A percentile compares a stretch with the other conserved stretches of the same genome.
These are phyloP conservation scores for Borostomias antarcticus DNA, from an alignment of 2,797 vertebrate species.

Conservation along the genomic window DNA sequence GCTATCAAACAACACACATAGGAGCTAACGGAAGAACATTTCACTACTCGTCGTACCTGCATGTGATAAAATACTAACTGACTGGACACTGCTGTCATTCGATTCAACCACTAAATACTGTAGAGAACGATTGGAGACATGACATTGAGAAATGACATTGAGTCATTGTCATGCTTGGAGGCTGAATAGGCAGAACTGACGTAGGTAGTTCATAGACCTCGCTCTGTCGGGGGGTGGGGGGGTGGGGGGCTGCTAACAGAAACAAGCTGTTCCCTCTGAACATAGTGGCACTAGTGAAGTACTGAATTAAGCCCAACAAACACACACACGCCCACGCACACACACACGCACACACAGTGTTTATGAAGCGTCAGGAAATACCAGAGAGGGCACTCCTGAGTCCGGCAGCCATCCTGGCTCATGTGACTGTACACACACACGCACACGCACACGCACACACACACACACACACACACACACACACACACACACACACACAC, in stretches of 20 bases:
- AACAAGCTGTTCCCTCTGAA: conserved; percentile 8
- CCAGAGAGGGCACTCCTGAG: conserved; percentile 71
- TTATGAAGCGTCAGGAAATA: conserved; percentile 78
- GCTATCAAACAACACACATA: background rate
- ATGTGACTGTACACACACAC: conserved; percentile 46
- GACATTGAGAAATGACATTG: background rate
- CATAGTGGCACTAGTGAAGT: background rate
- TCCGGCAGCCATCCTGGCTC: conserved; percentile 64
- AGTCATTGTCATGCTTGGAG: background rate
- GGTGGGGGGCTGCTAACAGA: background rate
- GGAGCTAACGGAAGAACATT: too few relatives aligned
- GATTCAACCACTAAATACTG: background rate
- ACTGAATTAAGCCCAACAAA: background rate
- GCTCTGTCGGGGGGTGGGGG: conserved; percentile 11
- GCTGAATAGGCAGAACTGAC: background rate
- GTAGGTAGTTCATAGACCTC: background rate
- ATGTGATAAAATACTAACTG: too few relatives aligned
- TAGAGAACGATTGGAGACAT: background rate
- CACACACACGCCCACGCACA: conserved; percentile 50
- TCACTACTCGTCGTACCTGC: too few relatives aligned
- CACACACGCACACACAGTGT: conserved; percentile 51
- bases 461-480: conserved; percentile 31
- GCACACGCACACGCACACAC: background rate
- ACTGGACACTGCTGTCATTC: background rate
- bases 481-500: conserved; percentile 39